A percentile compares a stretch with the other conserved stretches of the same genome.
These are phyloP conservation scores for Plutella xylostella DNA, from an alignment of 2,888 invertebrate genomes.

Conservation along the genomic window DNA sequence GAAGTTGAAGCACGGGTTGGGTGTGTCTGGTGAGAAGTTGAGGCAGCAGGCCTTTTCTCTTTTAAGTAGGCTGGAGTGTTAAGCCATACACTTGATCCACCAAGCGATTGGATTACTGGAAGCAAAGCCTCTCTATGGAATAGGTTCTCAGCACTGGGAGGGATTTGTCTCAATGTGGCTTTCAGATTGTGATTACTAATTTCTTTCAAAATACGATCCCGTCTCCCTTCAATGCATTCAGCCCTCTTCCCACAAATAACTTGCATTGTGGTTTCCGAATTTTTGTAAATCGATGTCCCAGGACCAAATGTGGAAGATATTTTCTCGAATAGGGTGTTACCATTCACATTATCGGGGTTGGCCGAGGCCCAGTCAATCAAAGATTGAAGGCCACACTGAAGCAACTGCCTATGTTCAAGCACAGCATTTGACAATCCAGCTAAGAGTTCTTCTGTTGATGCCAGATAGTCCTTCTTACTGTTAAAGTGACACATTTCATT, in stretches of 20 bases:
- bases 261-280: slow-evolving; percentile 11
- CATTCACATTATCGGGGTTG: neutral
- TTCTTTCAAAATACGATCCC: slow-evolving; percentile 11
- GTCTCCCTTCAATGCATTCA: slow-evolving; percentile 13
- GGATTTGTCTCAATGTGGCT: slow-evolving; percentile 3
- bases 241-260: slow-evolving; percentile 13
- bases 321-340: slow-evolving; percentile 11
- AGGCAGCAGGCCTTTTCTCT: neutral
- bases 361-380: neutral
- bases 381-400: too few relatives aligned
- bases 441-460: neutral
- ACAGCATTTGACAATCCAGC: neutral
- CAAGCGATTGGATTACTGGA: slow-evolving; percentile 9
- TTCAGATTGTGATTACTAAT: slow-evolving; percentile 3
- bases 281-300: slow-evolving; percentile 5
- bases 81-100: slow-evolving; percentile 8
- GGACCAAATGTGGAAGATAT: slow-evolving; percentile 8
- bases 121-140: slow-evolving; percentile 1
- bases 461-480: neutral
- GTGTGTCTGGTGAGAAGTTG: neutral
- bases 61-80: slow-evolving; percentile 1
- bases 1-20: neutral
- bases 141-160: slow-evolving; percentile 9
- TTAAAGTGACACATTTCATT: too few relatives aligned
- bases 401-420: neutral